phyloP scores from a whole-genome alignment of 2,888 invertebrate genomes.

The Mesorhabditis sp. region DNA sequence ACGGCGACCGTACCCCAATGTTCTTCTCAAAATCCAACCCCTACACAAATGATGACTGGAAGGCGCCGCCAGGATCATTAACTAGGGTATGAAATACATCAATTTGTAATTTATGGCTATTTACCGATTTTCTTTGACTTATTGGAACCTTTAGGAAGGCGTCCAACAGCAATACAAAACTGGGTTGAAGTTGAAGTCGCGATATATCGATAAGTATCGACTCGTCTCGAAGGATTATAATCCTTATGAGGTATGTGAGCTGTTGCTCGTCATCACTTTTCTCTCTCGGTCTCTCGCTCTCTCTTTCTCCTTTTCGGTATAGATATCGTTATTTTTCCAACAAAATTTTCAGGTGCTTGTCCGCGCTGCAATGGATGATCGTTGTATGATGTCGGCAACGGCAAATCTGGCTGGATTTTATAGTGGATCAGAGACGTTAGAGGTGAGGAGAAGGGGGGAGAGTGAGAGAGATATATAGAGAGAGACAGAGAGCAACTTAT shows the following conservation, averaged over 20 bases:
- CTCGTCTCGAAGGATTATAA: background rate
- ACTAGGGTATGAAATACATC: too few relatives aligned
- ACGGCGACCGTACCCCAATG: background rate
- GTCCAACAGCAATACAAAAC: slow-evolving; percentile 4
- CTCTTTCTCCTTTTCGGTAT: background rate
- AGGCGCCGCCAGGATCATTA: too few relatives aligned
- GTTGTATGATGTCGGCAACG: background rate
- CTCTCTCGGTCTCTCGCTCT: background rate
- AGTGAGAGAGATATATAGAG: background rate
- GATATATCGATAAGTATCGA: slow-evolving; percentile 1
- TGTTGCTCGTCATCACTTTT: too few relatives aligned
- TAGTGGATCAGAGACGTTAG: background rate
- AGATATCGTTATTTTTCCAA: background rate
- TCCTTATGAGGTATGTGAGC: background rate
- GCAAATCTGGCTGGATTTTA: background rate
- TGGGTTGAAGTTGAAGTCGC: background rate
- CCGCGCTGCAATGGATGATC: slow-evolving; percentile 2
- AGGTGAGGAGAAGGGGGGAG: background rate
- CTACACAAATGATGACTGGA: too few relatives aligned
- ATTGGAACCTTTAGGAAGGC: background rate
- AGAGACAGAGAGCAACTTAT: too few relatives aligned
- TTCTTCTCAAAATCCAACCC: too few relatives aligned
- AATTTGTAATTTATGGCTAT: too few relatives aligned
- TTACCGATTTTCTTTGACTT: too few relatives aligned
- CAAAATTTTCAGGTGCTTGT: background rate